Conservation (phyloP, 1,140 invertebrate species). For the Pseudomyrmex cubaensis region DNA sequence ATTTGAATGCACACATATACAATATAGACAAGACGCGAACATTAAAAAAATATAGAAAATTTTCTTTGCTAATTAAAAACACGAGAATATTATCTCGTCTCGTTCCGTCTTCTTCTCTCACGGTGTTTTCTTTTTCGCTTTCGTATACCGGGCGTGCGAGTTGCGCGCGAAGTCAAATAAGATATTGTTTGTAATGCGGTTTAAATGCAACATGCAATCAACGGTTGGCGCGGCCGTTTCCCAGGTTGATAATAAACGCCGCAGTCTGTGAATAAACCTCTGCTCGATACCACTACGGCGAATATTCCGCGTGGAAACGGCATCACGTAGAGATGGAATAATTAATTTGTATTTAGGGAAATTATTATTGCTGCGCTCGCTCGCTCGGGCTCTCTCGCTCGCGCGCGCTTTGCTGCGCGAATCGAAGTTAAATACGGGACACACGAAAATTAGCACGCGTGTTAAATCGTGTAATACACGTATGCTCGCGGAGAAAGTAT, state of each 20-base stretch:
- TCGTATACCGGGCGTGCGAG: too few relatives aligned
- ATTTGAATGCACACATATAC: too few relatives aligned
- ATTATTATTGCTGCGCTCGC: slow-evolving; percentile 32
- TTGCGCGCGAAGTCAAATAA: slow-evolving; percentile 23
- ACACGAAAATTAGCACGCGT: slow-evolving; percentile 22
- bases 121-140: slow-evolving; percentile 11
- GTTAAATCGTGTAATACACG: slow-evolving; percentile 13
- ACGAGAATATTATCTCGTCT: not conserved
- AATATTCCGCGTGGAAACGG: slow-evolving; percentile 34
- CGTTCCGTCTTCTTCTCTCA: not conserved
- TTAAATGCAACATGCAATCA: slow-evolving; percentile 46
- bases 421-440: slow-evolving; percentile 42
- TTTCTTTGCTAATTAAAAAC: slow-evolving; percentile 18
- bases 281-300: slow-evolving; percentile 27
- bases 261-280: slow-evolving; percentile 44
- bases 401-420: slow-evolving; percentile 25
- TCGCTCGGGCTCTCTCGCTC: not conserved
- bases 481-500: slow-evolving; percentile 27
- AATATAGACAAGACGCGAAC: not conserved
- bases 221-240: slow-evolving; percentile 34
- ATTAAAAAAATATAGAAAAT: slow-evolving; percentile 22
- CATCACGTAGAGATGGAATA: slow-evolving; percentile 53
- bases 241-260: slow-evolving; percentile 39
- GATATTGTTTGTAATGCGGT: slow-evolving; percentile 41
- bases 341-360: slow-evolving; percentile 57